Evolutionary conservation across 2,113 vertebrate species (phyloP), one percentile per base, ranked within the genome.

Genomic region (Narcine bancroftii): DNA sequence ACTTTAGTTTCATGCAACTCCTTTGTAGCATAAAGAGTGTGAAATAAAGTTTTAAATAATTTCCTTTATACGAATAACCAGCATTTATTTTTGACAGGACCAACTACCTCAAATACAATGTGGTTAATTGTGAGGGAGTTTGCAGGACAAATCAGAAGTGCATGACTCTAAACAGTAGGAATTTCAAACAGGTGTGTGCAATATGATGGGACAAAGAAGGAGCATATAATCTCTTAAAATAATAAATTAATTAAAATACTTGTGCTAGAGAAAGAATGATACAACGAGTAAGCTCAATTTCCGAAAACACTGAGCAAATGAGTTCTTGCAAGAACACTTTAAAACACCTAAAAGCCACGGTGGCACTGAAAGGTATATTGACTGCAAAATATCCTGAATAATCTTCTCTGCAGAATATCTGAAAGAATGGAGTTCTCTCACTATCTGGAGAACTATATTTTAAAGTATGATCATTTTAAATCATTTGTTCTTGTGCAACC

Each of bases 261-360:
- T 87, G 50, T 87, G 15, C 81, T 6, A 36, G 56, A 53, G 33
- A 56, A 60, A 60, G 56, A 56, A 11, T 87, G 19, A 13, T 60
- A 19, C 21, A 63, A 87, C 19, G 50, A 36, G 15, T 60, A 85
- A n/a, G n/a, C 33, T 85, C 81, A 85, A 36, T 36, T 81, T 81
- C 47, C 29, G 77, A n/a, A 81, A 81, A 81, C 29, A 45, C 29
- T 87, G 53, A 87, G 53, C 53, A 60, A 87, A 87, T 63, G 81
- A 56, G 19, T 87, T 87, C n/a, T 39, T 7, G 81, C 53, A 63
- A 87, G 33, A 63, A 19, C 53, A 60, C 81, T 87, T 87, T 53
- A 87, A 60, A 87, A 24, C 5, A 87, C 6, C 17, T 87, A 33
- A 87, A 21, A 21, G 81, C 36, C 81, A 85, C 4, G 29, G n/a